A percentile compares a stretch with the other conserved stretches of the same genome.
Evolutionary conservation across 1,140 invertebrate genomes (phyloP).

Genomic region (Drosophila ambigua): DNA sequence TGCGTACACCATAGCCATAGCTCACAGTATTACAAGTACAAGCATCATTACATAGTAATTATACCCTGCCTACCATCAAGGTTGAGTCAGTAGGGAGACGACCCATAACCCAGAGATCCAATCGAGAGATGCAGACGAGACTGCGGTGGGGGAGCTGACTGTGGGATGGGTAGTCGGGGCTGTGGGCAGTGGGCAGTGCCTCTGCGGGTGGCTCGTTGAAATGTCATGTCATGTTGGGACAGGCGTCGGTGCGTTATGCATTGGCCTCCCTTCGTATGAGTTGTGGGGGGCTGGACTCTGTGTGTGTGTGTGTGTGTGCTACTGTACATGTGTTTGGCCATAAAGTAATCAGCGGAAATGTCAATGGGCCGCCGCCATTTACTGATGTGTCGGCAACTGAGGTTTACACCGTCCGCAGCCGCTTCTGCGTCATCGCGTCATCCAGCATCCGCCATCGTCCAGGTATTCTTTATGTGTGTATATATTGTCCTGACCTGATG

Average conservation of each 20-base stretch:
- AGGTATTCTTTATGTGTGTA: conserved; percentile 34
- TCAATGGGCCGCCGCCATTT: conserved; percentile 79
- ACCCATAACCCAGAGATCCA: too few species aligned
- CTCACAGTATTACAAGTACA: conserved; percentile 2
- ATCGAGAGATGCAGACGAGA: too few species aligned
- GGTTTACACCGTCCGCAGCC: conserved; percentile 64
- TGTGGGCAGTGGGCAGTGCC: not conserved
- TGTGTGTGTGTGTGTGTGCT: not conserved
- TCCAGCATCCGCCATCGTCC: conserved; percentile 29
- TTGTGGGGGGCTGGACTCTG: conserved; percentile 12
- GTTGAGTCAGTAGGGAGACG: too few species aligned
- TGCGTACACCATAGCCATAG: not conserved
- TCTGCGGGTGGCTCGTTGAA: conserved; percentile 47
- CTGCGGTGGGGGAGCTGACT: not conserved
- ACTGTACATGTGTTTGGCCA: conserved; percentile 47
- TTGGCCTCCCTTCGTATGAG: not conserved
- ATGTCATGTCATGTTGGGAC: conserved; percentile 75
- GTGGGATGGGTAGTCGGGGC: not conserved
- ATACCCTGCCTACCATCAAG: conserved; percentile 20
- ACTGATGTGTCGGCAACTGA: conserved; percentile 78
- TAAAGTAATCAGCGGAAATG: conserved; percentile 82
- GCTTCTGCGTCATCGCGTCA: conserved; percentile 8
- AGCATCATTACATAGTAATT: conserved; percentile 51
- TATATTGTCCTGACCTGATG: conserved; percentile 2
- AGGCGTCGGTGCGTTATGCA: conserved; percentile 62